Conservation (phyloP, 1,140 invertebrate species). For the Tetragonula clypearis region DNA sequence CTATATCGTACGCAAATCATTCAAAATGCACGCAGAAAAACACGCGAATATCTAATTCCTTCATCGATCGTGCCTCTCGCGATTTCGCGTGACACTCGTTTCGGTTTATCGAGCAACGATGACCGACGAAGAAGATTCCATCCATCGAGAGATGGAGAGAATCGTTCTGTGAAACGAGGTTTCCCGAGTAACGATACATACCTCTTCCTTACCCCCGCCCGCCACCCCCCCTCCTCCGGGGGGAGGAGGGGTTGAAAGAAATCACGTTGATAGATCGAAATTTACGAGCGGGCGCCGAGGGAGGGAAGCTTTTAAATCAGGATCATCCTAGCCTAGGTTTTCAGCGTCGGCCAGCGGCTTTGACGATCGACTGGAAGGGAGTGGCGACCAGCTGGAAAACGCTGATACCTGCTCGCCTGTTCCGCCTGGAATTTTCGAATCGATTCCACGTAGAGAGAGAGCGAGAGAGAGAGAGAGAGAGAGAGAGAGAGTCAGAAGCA, state of each 20-base stretch:
- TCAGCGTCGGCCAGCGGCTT: not conserved
- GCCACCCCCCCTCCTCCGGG: not conserved
- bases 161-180: conserved; percentile 10
- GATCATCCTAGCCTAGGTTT: conserved; percentile 22
- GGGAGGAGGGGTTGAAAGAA: not conserved
- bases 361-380: not conserved
- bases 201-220: too few relatives aligned
- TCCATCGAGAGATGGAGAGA: too few relatives aligned
- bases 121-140: too few relatives aligned
- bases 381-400: conserved; percentile 25
- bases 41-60: not conserved
- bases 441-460: conserved; percentile 1
- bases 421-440: conserved; percentile 27
- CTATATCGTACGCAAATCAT: conserved; percentile 16
- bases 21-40: not conserved
- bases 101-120: not conserved
- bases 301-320: conserved; percentile 27
- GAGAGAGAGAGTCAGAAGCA: not conserved
- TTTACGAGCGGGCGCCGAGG: not conserved
- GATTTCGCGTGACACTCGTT: not conserved
- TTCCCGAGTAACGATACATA: not conserved
- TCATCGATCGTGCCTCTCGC: not conserved
- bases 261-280: conserved; percentile 12
- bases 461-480: not conserved
- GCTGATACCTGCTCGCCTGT: conserved; percentile 20